Conservation (phyloP, 2,888 invertebrate species). For the Stenodera caucasica region DNA sequence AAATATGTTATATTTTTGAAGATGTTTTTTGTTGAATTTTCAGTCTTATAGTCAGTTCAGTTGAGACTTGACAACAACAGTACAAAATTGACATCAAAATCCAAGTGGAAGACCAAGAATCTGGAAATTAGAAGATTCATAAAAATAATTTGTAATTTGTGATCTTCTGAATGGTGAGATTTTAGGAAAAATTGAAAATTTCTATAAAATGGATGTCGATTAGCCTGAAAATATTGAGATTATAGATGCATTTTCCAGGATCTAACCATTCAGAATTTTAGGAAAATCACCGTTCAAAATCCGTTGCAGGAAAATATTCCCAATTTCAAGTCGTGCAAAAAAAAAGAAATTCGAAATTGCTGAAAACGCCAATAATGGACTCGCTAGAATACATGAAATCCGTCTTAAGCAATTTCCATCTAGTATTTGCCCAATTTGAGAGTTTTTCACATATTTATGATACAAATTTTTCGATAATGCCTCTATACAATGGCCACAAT, state of each 20-base stretch:
- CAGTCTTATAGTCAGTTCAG: slow-evolving; percentile 49
- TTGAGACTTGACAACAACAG: slow-evolving; percentile 62
- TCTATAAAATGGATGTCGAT: neutral
- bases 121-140: slow-evolving; percentile 14
- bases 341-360: slow-evolving; percentile 88
- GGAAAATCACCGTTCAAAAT: slow-evolving; percentile 62
- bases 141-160: no score
- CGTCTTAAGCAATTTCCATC: slow-evolving; percentile 58
- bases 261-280: no score
- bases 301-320: slow-evolving; percentile 68
- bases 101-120: slow-evolving; percentile 7
- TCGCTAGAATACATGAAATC: slow-evolving; percentile 67
- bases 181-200: neutral
- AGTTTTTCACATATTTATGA: slow-evolving; percentile 44
- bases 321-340: slow-evolving; percentile 75
- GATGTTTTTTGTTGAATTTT: slow-evolving; percentile 7
- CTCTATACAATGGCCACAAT: slow-evolving; percentile 75
- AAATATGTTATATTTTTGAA: slow-evolving; percentile 1
- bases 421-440: neutral
- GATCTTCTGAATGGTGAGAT: no score
- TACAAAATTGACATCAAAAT: slow-evolving; percentile 52
- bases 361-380: slow-evolving; percentile 75
- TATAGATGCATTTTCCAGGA: no score
- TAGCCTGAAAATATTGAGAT: no score
- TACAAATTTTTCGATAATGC: slow-evolving; percentile 61